Percentiles rank a stretch among this genome's conserved stretches.
phyloP scores from a whole-genome alignment of 1,140 invertebrate species.

The Lucilia sericata region DNA sequence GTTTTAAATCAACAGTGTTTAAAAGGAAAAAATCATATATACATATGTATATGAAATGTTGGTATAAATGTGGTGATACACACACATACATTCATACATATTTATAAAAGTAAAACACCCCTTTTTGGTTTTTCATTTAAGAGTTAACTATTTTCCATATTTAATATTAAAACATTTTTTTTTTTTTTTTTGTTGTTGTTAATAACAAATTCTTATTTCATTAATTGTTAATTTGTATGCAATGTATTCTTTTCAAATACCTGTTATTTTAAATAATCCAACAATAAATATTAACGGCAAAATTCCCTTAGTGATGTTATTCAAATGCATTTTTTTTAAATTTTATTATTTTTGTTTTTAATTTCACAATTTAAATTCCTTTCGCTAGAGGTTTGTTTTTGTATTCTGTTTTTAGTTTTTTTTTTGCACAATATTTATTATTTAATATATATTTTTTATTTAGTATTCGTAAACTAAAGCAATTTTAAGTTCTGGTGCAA shows the following conservation, averaged over 20 bases:
- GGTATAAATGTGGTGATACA: neutral
- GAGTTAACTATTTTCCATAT: neutral
- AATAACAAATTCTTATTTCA: neutral
- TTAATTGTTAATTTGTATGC: neutral
- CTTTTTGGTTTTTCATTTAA: neutral
- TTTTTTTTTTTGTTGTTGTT: neutral
- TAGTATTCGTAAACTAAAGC: neutral
- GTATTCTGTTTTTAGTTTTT: neutral
- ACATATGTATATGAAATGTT: neutral
- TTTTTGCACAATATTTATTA: conserved; percentile 32
- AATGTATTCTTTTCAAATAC: neutral
- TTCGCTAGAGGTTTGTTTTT: neutral
- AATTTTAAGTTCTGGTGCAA: conserved; percentile 23
- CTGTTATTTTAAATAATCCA: conserved; percentile 31
- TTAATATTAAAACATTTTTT: neutral
- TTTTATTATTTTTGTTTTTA: conserved; percentile 7
- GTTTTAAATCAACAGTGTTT: neutral
- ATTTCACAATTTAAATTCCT: neutral
- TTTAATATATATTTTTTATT: conserved; percentile 15
- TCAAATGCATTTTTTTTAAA: conserved; percentile 32
- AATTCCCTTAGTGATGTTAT: conserved; percentile 17
- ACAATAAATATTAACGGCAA: conserved; percentile 29
- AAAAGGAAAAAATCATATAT: neutral
- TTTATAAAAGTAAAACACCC: neutral
- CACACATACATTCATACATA: neutral